phyloP scores from a whole-genome alignment of 2,888 invertebrate genomes.

The Drosophila engyochracea region DNA sequence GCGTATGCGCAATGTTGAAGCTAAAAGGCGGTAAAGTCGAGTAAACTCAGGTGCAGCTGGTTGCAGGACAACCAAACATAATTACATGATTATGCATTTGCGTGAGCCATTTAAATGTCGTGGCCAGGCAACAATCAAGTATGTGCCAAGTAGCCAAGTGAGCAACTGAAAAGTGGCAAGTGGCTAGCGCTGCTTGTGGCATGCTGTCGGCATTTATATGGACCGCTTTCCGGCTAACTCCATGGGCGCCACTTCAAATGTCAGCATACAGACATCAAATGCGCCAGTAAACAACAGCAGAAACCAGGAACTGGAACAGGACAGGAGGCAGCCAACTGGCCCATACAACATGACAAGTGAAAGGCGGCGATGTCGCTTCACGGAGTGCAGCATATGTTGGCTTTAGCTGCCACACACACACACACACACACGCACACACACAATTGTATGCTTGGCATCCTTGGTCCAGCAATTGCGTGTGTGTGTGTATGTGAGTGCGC shows the following conservation, averaged over 20 bases:
- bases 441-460: conserved; percentile 30
- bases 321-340: conserved; percentile 33
- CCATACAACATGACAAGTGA: conserved; percentile 57
- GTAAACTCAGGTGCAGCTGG: conserved; percentile 30
- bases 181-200: conserved; percentile 8
- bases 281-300: conserved; percentile 59
- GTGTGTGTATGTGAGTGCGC: conserved; percentile 14
- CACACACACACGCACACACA: conserved; percentile 7
- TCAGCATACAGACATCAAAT: conserved; percentile 69
- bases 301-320: conserved; percentile 20
- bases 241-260: conserved; percentile 69
- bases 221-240: conserved; percentile 38
- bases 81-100: conserved; percentile 76
- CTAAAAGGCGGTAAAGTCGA: conserved; percentile 42
- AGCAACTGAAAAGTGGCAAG: conserved; percentile 1
- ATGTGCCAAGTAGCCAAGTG: conserved; percentile 21
- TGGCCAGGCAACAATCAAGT: conserved; percentile 44
- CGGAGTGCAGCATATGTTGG: conserved; percentile 38
- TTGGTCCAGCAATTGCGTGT: conserved; percentile 19
- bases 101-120: conserved; percentile 58
- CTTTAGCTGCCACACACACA: conserved; percentile 7
- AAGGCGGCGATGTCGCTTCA: conserved; percentile 52
- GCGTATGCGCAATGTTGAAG: conserved; percentile 62
- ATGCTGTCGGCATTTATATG: conserved; percentile 68
- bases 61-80: conserved; percentile 31